phyloP scores from a whole-genome alignment of 2,113 vertebrate species.

The Onychorhynchus coronatus region DNA sequence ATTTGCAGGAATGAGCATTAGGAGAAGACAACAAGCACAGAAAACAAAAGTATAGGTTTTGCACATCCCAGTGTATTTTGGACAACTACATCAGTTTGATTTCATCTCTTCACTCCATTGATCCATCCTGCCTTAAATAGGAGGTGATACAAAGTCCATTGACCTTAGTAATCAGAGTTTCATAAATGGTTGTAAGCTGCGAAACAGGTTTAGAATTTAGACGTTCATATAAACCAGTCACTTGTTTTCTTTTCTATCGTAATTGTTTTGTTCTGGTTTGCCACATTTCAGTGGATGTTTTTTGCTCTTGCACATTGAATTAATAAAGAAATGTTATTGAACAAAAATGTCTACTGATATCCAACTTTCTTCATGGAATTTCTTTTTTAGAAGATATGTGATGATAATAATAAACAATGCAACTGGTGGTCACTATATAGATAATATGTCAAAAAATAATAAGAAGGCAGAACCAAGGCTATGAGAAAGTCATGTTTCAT shows the following conservation, averaged over 20 bases:
- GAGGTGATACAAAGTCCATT: neutral
- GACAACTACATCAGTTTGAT: neutral
- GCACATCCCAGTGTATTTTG: neutral
- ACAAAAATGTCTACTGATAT: neutral
- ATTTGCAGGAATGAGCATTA: neutral
- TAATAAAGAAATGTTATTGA: neutral
- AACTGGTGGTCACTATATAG: neutral
- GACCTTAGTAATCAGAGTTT: neutral
- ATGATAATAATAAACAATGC: neutral
- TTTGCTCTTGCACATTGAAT: neutral
- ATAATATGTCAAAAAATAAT: neutral
- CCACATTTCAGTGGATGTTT: neutral
- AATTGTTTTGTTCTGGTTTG: neutral
- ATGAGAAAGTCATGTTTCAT: neutral
- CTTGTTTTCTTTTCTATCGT: neutral
- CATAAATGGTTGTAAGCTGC: neutral
- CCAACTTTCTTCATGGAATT: neutral
- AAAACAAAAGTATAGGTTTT: neutral
- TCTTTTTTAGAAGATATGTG: rapidly evolving
- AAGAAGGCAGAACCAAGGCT: neutral
- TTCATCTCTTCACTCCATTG: neutral
- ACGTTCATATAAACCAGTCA: neutral
- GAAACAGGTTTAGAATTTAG: neutral
- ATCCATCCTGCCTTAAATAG: neutral
- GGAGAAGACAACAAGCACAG: neutral